phyloP scores from a whole-genome alignment of 2,888 invertebrate species.

The Phasia obesa region DNA sequence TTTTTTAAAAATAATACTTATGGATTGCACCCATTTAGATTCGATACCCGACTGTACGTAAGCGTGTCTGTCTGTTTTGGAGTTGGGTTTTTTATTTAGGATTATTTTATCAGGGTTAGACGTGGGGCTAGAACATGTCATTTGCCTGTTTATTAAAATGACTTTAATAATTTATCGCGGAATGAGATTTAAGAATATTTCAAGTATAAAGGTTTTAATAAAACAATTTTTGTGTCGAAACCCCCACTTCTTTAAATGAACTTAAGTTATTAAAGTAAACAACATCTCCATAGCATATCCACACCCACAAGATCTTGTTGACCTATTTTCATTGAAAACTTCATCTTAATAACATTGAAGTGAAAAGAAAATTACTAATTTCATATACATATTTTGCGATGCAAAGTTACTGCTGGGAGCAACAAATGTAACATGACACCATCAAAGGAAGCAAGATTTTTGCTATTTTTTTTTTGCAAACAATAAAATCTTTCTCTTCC shows the following conservation, averaged over 20 bases:
- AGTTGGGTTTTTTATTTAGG: no score
- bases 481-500: not conserved
- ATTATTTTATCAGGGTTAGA: no score
- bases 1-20: no score
- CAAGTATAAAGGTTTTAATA: no score
- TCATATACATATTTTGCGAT: constrained; percentile 11
- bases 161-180: no score
- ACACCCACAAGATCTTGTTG: constrained; percentile 32
- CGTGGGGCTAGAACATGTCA: no score
- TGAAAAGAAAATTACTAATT: constrained; percentile 34
- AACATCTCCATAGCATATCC: not conserved
- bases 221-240: no score
- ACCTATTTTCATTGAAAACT: constrained; percentile 55
- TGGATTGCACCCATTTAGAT: no score
- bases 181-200: no score
- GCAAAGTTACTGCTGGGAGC: constrained; percentile 36
- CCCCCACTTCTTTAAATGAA: not conserved
- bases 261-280: not conserved
- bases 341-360: not conserved
- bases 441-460: constrained; percentile 40
- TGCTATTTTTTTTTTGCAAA: constrained; percentile 28
- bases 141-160: no score
- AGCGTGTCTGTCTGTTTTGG: no score
- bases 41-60: no score
- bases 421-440: constrained; percentile 52